Evolutionary conservation across 2,888 invertebrate genomes (phyloP), one percentile per base, ranked within the genome.

Genomic region (Hydroisotoma schaefferi): DNA sequence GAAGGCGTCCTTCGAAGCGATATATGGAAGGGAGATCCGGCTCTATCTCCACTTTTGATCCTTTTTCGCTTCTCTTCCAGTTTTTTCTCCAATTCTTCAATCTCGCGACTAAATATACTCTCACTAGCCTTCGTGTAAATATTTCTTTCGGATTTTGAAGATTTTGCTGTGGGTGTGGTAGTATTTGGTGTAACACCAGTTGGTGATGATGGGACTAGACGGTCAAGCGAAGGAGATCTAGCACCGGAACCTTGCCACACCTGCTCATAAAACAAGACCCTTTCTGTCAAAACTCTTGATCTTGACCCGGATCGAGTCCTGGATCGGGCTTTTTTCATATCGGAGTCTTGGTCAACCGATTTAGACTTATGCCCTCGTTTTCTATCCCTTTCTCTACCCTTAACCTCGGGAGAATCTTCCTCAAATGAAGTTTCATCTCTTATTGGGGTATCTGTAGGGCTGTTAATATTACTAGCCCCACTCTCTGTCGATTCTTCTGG

Each of bases 251-350:
- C 61, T 63, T 83, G 81, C 86, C 87, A 88, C 68, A 88, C 83
- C 79, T 86, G 85, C 77, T 90, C 90, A 78, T 87, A 90, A 76
- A 88, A 87, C 71, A 82, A 84, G 72, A 90, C 88, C 73, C 87
- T 84, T 74, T 88, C 86, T 25, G 63, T 57, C 27, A 67, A 33
- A 44, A 63, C 56, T n/a, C 60, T 26, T 12, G 67, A 67, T 23
- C 64, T 55, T n/a, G 61, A 59, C 25, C 53, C 55, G 20, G 59
- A 59, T 2, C 63, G 29, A 1, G 67, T 37, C 18, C 67, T 57
- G 26, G 57, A 57, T 4, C 61, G 53, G 22, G 48, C 33, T 27
- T 49, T 49, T 49, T 49, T 49, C 6, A 23, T 18, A 18, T 23
- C 29, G 3, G 49, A 3, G 28, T 29, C 23, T 8, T 18, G 18